These are phyloP conservation scores for Oophaga pumilio DNA, from an alignment of 2,113 vertebrate species.

Conservation along the genomic window DNA sequence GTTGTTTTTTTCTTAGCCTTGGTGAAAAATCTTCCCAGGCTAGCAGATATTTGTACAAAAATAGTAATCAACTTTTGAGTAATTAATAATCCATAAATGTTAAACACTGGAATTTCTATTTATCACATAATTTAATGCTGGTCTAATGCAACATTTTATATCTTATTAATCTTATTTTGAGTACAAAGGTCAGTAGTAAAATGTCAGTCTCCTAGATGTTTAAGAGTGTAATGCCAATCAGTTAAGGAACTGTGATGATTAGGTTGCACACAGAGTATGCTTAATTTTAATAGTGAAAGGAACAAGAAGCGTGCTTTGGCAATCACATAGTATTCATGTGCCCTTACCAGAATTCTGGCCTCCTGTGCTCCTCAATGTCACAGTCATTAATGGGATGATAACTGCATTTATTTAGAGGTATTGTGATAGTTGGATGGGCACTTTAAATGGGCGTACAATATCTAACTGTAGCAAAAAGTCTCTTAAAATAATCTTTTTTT, in stretches of 20 bases:
- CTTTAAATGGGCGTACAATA: background rate
- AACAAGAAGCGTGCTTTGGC: constrained; percentile 15
- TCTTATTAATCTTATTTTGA: background rate
- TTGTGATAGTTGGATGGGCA: background rate
- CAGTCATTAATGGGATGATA: constrained; percentile 18
- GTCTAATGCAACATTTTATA: background rate
- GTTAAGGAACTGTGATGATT: constrained; percentile 1
- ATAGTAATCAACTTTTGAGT: background rate
- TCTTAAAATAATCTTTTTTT: constrained; percentile 6
- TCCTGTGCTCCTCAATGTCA: constrained; percentile 17
- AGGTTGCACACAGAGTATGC: constrained; percentile 44
- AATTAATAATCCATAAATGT: background rate
- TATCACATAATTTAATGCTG: background rate
- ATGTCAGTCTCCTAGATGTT: background rate
- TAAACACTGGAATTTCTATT: background rate
- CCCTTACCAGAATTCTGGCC: constrained; percentile 2
- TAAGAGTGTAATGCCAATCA: constrained; percentile 36
- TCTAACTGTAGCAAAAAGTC: background rate
- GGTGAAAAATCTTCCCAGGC: background rate
- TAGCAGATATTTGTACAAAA: background rate
- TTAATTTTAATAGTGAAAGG: constrained; percentile 22
- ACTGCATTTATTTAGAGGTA: constrained; percentile 10
- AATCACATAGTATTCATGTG: constrained; percentile 54
- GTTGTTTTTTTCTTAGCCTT: background rate
- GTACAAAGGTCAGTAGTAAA: constrained; percentile 27